Base-by-base conservation (phyloP, 1,140 invertebrate genomes). In the Drosophila eugracilis region DNA sequence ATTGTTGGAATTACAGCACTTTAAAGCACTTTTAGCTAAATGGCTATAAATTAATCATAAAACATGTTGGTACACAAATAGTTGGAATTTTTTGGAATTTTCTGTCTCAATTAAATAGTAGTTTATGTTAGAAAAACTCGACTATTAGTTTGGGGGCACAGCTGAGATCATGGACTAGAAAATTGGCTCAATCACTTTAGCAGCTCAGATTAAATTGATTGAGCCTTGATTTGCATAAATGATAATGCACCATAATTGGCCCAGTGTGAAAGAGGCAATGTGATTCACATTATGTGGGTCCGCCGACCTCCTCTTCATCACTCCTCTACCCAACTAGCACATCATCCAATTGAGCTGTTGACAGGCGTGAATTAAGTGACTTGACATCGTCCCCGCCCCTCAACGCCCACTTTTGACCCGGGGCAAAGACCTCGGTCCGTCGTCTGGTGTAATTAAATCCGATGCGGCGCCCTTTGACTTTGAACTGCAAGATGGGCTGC, bases 361-460 rank as follows among this genome's bases (percentile, higher is more conserved):
- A 80, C 57, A 73, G 57, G 59, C 77, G 65, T 71, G n/a, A 72
- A 60, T 59, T 36, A 50, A 55, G 34, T 67, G 39, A 53, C 66
- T 60, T 85, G 63, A 58, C 63, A 75, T 62, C 50, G 45, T 55
- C 50, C 52, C 50, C 50, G 39, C 50, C 39, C 39, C 21, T 14
- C 30, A 14, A 17, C 24, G 28, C 28, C 22, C 62, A 36, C 60
- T 44, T 32, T 30, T 65, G 44, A 66, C 45, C 39, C 42, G 72
- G 76, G 76, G 76, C 76, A 84, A 84, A 85, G 80, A 84, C 80
- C 80, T 73, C 65, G 63, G 66, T 45, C 54, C 42, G 37, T 44
- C 30, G 15, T 4, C 72, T 59, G 69, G 37, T 24, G 45, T 41
- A 36, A 59, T 72, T 72, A 57, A 65, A 52, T 53, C 44, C 22